Base-by-base conservation (phyloP, 1,140 invertebrate species). In the Proales similis region DNA sequence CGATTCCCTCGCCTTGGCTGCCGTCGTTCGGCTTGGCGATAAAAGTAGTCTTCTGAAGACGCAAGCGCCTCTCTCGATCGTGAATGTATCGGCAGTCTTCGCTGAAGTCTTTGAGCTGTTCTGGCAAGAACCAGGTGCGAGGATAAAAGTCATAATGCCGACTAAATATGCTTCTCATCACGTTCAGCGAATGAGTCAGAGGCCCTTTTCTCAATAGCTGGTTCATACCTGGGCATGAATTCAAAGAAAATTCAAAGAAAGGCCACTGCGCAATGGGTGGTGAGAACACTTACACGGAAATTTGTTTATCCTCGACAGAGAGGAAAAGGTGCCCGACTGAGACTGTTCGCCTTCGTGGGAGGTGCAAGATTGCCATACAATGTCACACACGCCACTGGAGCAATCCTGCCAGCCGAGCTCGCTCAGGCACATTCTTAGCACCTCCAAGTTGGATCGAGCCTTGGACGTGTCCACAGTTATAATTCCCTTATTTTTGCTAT, bases 1-100 rank as follows among this genome's bases (percentile, higher is more conserved):
- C 79, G 39, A 80, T 80, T 9, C 79, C 78, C 4, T 77, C 77
- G 0, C 78, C 78, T 64, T 80, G 79, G 12, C 76, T 73, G 11
- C 78, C 78, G 63, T 69, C 70, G 65, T 79, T 77, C 4, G 79
- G 79, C 65, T 80, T 80, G 9, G 79, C 72, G 57, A 80, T 80
- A 65, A 70, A 80, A 43, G 74, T 77, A 26, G 69, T 69, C 45
- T 68, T 68, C 11, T 68, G 65, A 11, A 19, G 6, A 12, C 29
- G 22, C 14, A 32, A 9, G 47, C 66, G 64, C 17, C 65, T 39
- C 32, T 63, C 66, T 33, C 63, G 45, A 11, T 36, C 26, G 32
- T 47, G 26, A 4, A 65, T 57, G 24, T 46, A 30, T 6, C 48
- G 38, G 43, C 9, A 27, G 12, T 70, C 67, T 29, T 72, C 64